A percentile compares a stretch with the other conserved stretches of the same genome.
phyloP scores from a whole-genome alignment of 2,797 vertebrate species.

The Threskiornis aethiopicus region DNA sequence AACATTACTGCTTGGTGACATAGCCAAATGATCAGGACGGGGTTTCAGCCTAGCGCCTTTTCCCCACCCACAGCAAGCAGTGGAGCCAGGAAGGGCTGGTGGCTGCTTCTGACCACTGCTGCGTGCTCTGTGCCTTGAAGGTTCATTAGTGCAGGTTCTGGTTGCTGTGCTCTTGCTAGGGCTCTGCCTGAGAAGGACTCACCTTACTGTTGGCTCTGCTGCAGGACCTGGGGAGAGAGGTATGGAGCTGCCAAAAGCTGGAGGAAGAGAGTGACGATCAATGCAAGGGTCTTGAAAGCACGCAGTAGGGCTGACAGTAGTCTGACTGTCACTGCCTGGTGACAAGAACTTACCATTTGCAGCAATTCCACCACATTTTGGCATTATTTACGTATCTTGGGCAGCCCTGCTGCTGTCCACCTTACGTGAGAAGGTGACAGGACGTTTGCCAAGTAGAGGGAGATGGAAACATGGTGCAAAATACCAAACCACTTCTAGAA shows the following conservation, averaged over 20 bases:
- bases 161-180: not conserved
- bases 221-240: not conserved
- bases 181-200: not conserved
- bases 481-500: not conserved
- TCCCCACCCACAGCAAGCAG: rapidly evolving
- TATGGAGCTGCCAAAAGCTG: not conserved
- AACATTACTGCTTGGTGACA: not conserved
- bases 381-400: not conserved
- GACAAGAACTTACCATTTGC: not conserved
- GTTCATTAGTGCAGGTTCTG: not conserved
- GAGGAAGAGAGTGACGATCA: not conserved
- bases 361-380: not conserved
- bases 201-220: not conserved
- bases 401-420: not conserved
- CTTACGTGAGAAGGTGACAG: not conserved
- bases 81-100: not conserved
- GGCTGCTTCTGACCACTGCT: not conserved
- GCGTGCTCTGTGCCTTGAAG: rapidly evolving
- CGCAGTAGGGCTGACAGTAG: not conserved
- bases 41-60: not conserved
- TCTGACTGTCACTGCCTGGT: not conserved
- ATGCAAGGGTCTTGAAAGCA: rapidly evolving
- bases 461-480: not conserved
- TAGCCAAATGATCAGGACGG: not conserved
- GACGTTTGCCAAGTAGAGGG: not conserved